Conservation (phyloP, 2,888 invertebrate genomes). For the Philhelius pedissequus region DNA sequence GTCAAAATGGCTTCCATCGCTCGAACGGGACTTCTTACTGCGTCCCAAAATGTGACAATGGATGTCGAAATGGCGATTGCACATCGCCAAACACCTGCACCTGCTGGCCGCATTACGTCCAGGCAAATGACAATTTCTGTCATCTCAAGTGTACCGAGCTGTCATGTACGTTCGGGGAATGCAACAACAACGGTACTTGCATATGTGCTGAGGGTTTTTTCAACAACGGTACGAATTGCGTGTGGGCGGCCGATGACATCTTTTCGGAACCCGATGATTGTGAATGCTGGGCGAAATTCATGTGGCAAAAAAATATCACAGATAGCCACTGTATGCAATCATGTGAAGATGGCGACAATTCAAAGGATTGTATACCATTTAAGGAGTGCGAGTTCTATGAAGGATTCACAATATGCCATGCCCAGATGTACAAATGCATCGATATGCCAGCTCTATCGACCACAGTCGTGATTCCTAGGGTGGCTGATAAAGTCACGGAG, state of each 20-base stretch:
- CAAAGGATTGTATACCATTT: slow-evolving; percentile 9
- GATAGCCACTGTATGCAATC: background rate
- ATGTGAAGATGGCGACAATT: slow-evolving; percentile 5
- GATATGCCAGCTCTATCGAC: background rate
- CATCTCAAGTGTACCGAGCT: slow-evolving; percentile 16
- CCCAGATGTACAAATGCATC: slow-evolving; percentile 30
- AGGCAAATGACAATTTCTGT: slow-evolving; percentile 12
- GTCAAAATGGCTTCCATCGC: slow-evolving; percentile 20
- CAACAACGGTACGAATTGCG: slow-evolving; percentile 23
- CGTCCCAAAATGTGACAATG: slow-evolving; percentile 69
- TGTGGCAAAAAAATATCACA: slow-evolving; percentile 16
- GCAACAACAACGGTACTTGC: slow-evolving; percentile 26
- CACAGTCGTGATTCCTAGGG: background rate
- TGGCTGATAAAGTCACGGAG: background rate
- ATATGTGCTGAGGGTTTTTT: slow-evolving; percentile 22
- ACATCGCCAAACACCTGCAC: slow-evolving; percentile 71
- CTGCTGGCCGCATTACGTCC: slow-evolving; percentile 74
- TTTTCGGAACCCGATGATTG: slow-evolving; percentile 36
- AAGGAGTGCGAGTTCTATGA: slow-evolving; percentile 31
- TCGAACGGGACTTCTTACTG: slow-evolving; percentile 47
- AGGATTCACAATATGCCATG: slow-evolving; percentile 18
- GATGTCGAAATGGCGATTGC: slow-evolving; percentile 72
- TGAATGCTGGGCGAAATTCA: slow-evolving; percentile 38
- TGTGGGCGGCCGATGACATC: slow-evolving; percentile 38
- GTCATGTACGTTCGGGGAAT: slow-evolving; percentile 44